Base-by-base conservation (phyloP, 2,113 vertebrate species). In the Empidonax traillii region DNA sequence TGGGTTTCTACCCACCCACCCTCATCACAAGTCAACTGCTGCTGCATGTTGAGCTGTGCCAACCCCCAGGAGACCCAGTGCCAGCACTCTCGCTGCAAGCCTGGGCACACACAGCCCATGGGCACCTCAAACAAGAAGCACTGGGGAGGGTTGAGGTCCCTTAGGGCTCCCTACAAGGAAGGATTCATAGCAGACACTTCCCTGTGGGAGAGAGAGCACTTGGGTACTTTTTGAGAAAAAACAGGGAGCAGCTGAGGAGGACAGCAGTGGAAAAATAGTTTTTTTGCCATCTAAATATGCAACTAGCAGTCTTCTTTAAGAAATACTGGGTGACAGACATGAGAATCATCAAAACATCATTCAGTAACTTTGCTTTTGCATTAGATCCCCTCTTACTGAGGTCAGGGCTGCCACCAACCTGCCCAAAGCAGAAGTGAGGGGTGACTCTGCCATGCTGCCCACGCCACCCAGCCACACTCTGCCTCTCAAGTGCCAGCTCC, bases 351-450 rank as follows among this genome's bases (percentile, higher is more conserved):
- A 65, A 43, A 72, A 67, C 35, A 35, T 24, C 30, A 20, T 58
- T 76, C 41, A 17, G 11, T 17, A 51, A 22, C 52, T 41, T 61
- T 47, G 17, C 23, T 67, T 35, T 62, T 62, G 14, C 43, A 12
- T 58, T 23, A 19, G 10, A 72, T 5, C 23, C 39, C 56, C 41
- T 61, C 43, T 51, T 37, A 9, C 8, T 31, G 25, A 35, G 23
- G 35, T 9, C 30, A 59, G 46, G n/a, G 51, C 5, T 74, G 74
- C 27, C 56, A 71, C 14, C 35, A 9, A 33, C 19, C 28, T 16
- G 28, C 1, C 2, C 35, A 61, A 35, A 69, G 39, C 35, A 78
- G 39, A 27, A 28, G n/a, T 58, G 19, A 1, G 0, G 0, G 20
- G 33, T 25, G 55, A 41, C 67, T 51, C 31, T 41, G 72, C 24